Evolutionary conservation across 1,140 invertebrate genomes (phyloP).

Genomic region (Drosophila rufa): DNA sequence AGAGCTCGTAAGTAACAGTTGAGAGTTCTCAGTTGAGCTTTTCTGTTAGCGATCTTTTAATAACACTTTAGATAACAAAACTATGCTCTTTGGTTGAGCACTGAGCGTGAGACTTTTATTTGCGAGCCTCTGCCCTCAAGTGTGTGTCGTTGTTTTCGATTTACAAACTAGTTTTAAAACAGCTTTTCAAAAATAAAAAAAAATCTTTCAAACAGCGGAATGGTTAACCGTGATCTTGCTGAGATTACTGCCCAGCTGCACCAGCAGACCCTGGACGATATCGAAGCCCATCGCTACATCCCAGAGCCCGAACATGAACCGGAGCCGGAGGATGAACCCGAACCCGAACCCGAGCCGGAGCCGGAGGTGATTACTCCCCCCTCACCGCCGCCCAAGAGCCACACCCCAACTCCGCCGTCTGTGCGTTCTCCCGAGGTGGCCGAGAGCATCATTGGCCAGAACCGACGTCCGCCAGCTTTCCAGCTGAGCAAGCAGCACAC

Average conservation of each 20-base stretch:
- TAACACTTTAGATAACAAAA: too few species aligned
- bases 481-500: conserved; percentile 83
- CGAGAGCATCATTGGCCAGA: conserved; percentile 73
- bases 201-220: conserved; percentile 53
- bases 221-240: conserved; percentile 50
- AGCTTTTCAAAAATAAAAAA: conserved; percentile 34
- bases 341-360: conserved; percentile 35
- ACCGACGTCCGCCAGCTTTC: conserved; percentile 64
- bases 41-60: background rate
- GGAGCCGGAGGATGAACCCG: conserved; percentile 50
- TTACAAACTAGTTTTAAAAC: conserved; percentile 15
- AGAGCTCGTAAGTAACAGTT: background rate
- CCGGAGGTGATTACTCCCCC: conserved; percentile 49
- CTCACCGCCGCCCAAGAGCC: conserved; percentile 46
- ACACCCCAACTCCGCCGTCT: conserved; percentile 61
- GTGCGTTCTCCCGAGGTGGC: conserved; percentile 64
- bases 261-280: conserved; percentile 23
- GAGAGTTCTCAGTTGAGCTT: background rate
- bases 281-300: conserved; percentile 21
- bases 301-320: conserved; percentile 32
- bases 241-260: conserved; percentile 57
- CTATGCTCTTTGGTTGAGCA: too few species aligned
- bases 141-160: conserved; percentile 6
- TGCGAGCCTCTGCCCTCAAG: background rate
- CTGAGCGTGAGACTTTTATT: background rate